Base-by-base conservation (phyloP, 1,140 invertebrate species). In the Archegozetes longisetosus region DNA sequence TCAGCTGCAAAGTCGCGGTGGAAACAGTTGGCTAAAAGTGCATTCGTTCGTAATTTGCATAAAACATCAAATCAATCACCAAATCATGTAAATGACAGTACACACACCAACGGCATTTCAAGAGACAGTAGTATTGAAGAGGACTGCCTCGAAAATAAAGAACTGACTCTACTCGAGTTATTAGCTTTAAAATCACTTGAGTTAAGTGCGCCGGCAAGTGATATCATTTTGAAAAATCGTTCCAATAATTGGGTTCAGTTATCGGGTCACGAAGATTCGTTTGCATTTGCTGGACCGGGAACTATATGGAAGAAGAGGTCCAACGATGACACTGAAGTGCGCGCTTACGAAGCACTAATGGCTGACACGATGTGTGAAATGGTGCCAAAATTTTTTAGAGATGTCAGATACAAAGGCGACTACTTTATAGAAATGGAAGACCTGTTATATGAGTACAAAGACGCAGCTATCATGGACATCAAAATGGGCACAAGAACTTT, bases 401-500 rank as follows among this genome's bases (percentile, higher is more conserved):
- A 84, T 67, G 80, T 88, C 32, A 66, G 67, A 46, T 82, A 80
- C 68, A 84, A 86, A 67, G 84, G 85, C 68, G 84, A 88, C 76
- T 76, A 73, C 51, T 95, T 88, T 70, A 77, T 95, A 40, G 87
- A 94, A 73, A 74, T 95, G 28, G 85, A 96, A 79, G 91, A 97
- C 75, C 76, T 96, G 46, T 74, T 97, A 23, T 85, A 84, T 56
- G 85, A 87, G 65, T 96, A 94, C 72, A 80, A 84, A 62, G 81
- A 85, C 54, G 88, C 91, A 0, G 88, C 56, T 73, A 89, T 96
- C 0, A 95, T 96, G 90, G 91, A 97, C 72, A 91, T 91, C 72
- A 97, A 97, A 73, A 84, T 97, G 64, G 91, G 91, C 26, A 86
- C 91, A 1, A 77, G 91, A 62, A 95, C 92, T 0, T 97, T 95